Base-by-base conservation (phyloP, 1,140 invertebrate species). In the Trachymyrmex cornetzi region DNA sequence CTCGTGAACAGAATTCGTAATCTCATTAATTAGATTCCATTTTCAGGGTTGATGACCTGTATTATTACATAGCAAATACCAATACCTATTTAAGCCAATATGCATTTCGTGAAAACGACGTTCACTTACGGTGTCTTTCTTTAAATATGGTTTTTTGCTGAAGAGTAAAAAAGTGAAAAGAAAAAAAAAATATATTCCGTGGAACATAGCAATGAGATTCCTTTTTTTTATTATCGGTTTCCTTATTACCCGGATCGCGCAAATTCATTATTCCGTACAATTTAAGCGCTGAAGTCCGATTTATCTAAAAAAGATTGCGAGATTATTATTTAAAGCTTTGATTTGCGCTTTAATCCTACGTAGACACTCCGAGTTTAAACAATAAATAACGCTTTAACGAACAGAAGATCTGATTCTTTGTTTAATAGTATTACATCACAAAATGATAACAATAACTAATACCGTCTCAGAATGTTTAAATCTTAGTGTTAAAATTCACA, bases 41-140 rank as follows among this genome's bases (percentile, higher is more conserved):
- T 19, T 64, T 44, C 74, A 57, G 24, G 38, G 77, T 82, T 89
- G 72, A 87, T 63, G 53, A 89, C 53, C 72, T 30, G 61, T 3
- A 44, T 7, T n/a, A 66, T 30, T 44, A n/a, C 12, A 44, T 44
- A n/a, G 1, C 27, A 57, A 69, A 69, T 71, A 27, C 9, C 12
- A 22, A 48, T 4, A 6, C 2, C 69, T 64, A 44, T 53, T 85
- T 85, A 79, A 27, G 44, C 30, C 72, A 86, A 81, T 86, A 87
- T 87, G 38, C 2, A 75, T 74, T 75, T 59, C 0, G 9, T 24
- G 48, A 66, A 30, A 50, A 75, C 22, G 19, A 0, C 6, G n/a
- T 38, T 34, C 16, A 6, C 24, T 38, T 61, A 72, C 9, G 16
- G 22, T 24, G n/a, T 55, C 11, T 27, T 50, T 55, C 2, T 69